Base-by-base conservation (phyloP, 2,113 vertebrate species). In the Misgurnus anguillicaudatus region DNA sequence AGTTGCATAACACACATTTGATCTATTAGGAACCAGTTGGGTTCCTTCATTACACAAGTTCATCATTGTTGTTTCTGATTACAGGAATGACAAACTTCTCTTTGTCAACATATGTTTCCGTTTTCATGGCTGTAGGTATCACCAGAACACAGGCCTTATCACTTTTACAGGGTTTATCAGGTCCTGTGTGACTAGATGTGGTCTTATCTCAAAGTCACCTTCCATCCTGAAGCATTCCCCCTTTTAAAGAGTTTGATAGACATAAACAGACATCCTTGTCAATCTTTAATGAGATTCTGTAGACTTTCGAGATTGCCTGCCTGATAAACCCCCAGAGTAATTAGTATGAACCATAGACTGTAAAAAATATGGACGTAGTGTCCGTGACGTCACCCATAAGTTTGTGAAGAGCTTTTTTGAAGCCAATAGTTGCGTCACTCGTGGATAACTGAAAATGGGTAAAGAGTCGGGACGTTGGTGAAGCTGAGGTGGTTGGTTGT, bases 171-270 rank as follows among this genome's bases (percentile, higher is more conserved):
- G 73, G 73, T 63, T 64, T 53, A 75, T 75, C 73, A 75, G 73
- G 61, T 38, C 31, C 11, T 51, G 16, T 53, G 45, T n/a, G 10
- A 65, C 17, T 63, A 51, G 45, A 63, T 53, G 21, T 3, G 60
- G 6, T 76, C 74, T 65, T 76, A 76, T 76, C 61, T 64, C 21
- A 63, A 63, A 75, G 73, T 31, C 41, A 41, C 55, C 76, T 80
- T 31, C 71, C 10, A 21, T 76, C 73, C 10, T 51, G 74, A 24
- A 76, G 74, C 11, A 39, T 53, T 62, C 45, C 72, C 24, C 72
- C 31, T 45, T 9, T 53, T 11, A 39, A 55, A 7, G 68, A 55
- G 19, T 14, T 57, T 62, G 21, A n/a, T 31, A 48, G 9, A 51
- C 45, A 64, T 7, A 17, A 36, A 9, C 14, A 41, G 31, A 19